Percentiles rank a stretch among this genome's conserved stretches.
Evolutionary conservation across 2,888 invertebrate genomes (phyloP).

Genomic region (Lithosia quadra): DNA sequence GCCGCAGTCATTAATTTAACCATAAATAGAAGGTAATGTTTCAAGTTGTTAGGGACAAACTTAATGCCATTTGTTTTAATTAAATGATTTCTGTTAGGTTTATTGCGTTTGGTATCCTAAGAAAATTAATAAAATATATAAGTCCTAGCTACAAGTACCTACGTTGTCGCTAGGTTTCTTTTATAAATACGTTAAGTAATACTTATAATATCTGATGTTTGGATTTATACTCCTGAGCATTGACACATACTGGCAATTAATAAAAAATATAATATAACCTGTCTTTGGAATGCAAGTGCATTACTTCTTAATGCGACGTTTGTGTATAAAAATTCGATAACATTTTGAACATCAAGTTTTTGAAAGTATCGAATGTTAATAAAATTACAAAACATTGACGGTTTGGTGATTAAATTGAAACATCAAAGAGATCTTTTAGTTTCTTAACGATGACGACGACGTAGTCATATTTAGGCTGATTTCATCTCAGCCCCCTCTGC

Average conservation of each 20-base stretch:
- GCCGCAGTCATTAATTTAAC: conserved; percentile 43
- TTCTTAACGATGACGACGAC: not conserved
- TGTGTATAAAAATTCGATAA: too few species aligned
- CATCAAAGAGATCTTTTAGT: too few species aligned
- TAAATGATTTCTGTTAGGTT: conserved; percentile 6
- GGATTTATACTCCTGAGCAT: too few species aligned
- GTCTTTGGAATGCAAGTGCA: not conserved
- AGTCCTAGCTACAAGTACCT: too few species aligned
- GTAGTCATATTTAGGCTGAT: not conserved
- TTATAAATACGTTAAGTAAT: not conserved
- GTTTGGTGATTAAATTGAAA: too few species aligned
- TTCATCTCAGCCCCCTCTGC: not conserved
- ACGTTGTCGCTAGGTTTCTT: too few species aligned
- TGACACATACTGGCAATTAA: not conserved
- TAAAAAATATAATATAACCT: not conserved
- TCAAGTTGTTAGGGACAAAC: conserved; percentile 16
- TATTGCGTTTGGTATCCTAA: not conserved
- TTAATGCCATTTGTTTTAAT: not conserved
- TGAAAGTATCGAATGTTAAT: too few species aligned
- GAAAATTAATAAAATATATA: not conserved
- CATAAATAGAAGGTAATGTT: conserved; percentile 52
- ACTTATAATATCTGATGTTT: not conserved
- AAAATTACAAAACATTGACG: too few species aligned
- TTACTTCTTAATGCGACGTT: too few species aligned
- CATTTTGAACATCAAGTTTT: too few species aligned